Evolutionary conservation across 2,888 invertebrate genomes (phyloP), one percentile per base, ranked within the genome.

Genomic region (Netelia melanura): DNA sequence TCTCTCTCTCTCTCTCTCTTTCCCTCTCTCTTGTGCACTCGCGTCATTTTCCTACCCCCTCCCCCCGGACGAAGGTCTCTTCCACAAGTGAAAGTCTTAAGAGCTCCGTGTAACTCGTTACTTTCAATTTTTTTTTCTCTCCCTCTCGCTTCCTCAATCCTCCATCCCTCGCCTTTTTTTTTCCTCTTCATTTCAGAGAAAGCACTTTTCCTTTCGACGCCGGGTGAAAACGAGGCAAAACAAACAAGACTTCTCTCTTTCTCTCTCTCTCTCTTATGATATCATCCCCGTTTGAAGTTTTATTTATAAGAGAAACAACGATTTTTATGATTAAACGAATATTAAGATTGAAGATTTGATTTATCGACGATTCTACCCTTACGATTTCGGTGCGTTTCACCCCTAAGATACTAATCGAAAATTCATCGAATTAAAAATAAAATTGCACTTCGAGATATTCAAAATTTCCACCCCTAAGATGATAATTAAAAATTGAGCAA

Each of bases 41-140:
- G 81, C 85, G 81, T 86, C 85, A 88, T 87, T 87, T 87, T 82
- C 82, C 84, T 64, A 70, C 70, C 52, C 61, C 64, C 65, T 58
- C 17, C 17, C 17, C 17, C 17, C 17, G 17, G 76, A 48, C 56
- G 71, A 86, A 85, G 87, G 83, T 87, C 83, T 86, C 83, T 81
- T 82, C 54, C 65, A 56, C 80, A 48, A 87, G 87, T 83, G 87
- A 87, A 87, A 87, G 87, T 87, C 86, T 87, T 87, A 87, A 87
- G 84, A 86, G 86, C 84, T 83, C 70, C 82, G 84, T 86, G 85
- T 86, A 87, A 87, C 86, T 87, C 86, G 83, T 84, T 82, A 83
- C 83, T 81, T 83, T 86, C 75, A 62, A 65, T 82, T 85, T 83
- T 80, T 85, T 86, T 85, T 76, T 48, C 74, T 72, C 48, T 38